Evolutionary conservation across 2,113 vertebrate genomes (phyloP).

Genomic region (Siniperca knerii): DNA sequence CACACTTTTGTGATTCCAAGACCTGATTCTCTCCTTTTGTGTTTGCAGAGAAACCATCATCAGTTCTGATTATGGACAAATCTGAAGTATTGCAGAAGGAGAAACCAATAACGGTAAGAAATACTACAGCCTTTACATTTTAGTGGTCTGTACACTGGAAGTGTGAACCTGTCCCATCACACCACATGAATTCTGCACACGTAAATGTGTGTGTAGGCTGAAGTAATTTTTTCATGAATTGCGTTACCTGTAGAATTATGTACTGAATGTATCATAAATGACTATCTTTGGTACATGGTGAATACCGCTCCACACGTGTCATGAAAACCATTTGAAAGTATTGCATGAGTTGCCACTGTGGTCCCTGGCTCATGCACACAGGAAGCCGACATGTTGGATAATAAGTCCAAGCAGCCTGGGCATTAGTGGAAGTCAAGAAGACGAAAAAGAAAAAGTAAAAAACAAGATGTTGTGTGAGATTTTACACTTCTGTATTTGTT

Average conservation of each 20-base stretch:
- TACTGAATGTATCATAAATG: background rate
- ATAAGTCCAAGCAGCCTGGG: slow-evolving; percentile 26
- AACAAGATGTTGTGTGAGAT: too few relatives aligned
- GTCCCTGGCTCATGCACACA: too few relatives aligned
- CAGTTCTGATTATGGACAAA: slow-evolving; percentile 87
- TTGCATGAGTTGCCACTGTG: background rate
- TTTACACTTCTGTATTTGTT: too few relatives aligned
- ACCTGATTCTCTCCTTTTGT: slow-evolving; percentile 49
- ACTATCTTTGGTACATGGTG: background rate
- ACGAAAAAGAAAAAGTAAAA: background rate
- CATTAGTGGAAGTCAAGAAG: background rate
- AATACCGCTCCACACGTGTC: background rate
- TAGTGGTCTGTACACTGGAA: background rate
- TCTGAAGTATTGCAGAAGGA: slow-evolving; percentile 87
- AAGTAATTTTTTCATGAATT: background rate
- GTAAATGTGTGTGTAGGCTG: background rate
- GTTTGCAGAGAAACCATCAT: slow-evolving; percentile 89
- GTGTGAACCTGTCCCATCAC: background rate
- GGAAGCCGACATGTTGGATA: background rate
- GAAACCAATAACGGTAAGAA: slow-evolving; percentile 88
- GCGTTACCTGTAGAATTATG: background rate
- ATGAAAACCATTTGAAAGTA: background rate
- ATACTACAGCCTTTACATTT: background rate
- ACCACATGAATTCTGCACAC: background rate
- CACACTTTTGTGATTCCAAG: background rate